Evolutionary conservation across 2,888 invertebrate genomes (phyloP), one percentile per base, ranked within the genome.

Genomic region (Busseola fusca): DNA sequence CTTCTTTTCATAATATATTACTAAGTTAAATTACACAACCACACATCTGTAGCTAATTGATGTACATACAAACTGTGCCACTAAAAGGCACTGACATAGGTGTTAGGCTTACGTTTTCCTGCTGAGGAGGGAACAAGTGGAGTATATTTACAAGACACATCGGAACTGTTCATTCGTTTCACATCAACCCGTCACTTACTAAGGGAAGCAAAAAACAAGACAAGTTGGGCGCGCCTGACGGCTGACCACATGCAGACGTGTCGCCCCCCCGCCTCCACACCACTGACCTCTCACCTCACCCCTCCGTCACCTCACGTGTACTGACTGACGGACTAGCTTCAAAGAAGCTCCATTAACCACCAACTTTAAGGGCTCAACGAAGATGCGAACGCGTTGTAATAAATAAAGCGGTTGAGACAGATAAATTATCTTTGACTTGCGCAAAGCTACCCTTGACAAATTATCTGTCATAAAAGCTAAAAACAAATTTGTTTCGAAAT

Each of bases 351-450:
- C 93, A 93, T 94, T 94, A 94, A 93, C 93, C 91, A 89, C 89
- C 88, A 93, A 93, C 93, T 94, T 93, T 92, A 92, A 93, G 93
- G 92, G 94, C 93, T 94, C 93, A 91, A 88, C 91, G 88, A 88
- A 93, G 93, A 94, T 91, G 92, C 92, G 93, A 93, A 93, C 93
- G 91, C 92, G 93, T 89, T 88, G 90, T 93, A 94, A 95, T 95
- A 95, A 95, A 95, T 95, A 95, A 95, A 93, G 92, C 92, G 91
- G 91, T 92, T 91, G 94, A 95, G 94, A 94, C 94, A 94, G 94
- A 95, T 95, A 95, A 95, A 95, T 95, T 95, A 95, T 94, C 93
- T 95, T 95, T 94, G 95, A 94, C 94, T 95, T 90, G 91, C 91
- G 90, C 92, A 92, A 91, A 92, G 93, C 91, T 90, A 92, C 92